These are phyloP conservation scores for Anoncus sp. DNA, from an alignment of 2,888 invertebrate species.

Conservation along the genomic window DNA sequence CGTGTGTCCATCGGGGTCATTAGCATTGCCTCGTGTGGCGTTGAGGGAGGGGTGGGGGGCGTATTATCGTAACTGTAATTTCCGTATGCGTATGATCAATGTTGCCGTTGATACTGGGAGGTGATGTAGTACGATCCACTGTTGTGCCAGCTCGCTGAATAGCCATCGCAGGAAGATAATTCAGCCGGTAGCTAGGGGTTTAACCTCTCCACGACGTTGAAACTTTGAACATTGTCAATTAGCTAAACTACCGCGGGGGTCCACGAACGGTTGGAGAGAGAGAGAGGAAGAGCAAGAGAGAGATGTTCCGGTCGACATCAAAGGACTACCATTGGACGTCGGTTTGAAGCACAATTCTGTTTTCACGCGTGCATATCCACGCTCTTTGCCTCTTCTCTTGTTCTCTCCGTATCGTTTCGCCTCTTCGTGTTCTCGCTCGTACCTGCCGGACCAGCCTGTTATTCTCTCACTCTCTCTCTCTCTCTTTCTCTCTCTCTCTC, in stretches of 20 bases:
- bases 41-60: constrained; percentile 20
- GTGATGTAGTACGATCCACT: constrained; percentile 9
- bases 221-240: constrained; percentile 63
- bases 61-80: constrained; percentile 48
- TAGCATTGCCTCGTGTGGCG: constrained; percentile 48
- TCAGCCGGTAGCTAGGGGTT: constrained; percentile 35
- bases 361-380: constrained; percentile 34
- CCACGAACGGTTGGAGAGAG: constrained; percentile 21
- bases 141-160: constrained; percentile 21
- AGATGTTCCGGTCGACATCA: constrained; percentile 53
- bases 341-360: constrained; percentile 47
- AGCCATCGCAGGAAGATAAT: constrained; percentile 54
- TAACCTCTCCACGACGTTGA: constrained; percentile 51
- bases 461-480: constrained; percentile 1
- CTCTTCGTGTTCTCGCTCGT: background rate
- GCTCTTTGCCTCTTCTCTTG: constrained; percentile 26
- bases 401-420: constrained; percentile 24
- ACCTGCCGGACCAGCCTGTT: background rate
- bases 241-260: constrained; percentile 24
- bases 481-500: background rate
- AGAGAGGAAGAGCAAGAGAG: constrained; percentile 19
- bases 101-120: constrained; percentile 27
- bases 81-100: constrained; percentile 31
- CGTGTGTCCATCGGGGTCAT: constrained; percentile 50
- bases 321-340: constrained; percentile 45